Evolutionary conservation across 2,888 invertebrate species (phyloP).

Genomic region (Amblyjoppa fuscipennis): DNA sequence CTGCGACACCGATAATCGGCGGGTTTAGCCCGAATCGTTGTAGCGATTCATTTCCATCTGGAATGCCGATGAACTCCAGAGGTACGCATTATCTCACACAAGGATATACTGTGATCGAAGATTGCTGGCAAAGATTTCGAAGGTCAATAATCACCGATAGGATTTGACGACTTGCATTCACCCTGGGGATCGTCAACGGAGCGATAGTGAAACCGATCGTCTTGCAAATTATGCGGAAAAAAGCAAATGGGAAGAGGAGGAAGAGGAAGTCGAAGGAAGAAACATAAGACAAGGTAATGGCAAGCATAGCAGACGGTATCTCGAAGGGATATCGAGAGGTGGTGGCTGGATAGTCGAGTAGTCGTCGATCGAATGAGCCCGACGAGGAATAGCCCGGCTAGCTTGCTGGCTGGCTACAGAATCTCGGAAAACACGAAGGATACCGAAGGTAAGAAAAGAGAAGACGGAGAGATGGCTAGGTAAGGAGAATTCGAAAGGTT

Average conservation of each 20-base stretch:
- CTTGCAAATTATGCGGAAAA: slow-evolving; percentile 24
- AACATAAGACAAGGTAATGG: slow-evolving; percentile 12
- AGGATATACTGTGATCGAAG: not conserved
- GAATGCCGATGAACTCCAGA: not conserved
- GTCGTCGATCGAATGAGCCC: slow-evolving; percentile 58
- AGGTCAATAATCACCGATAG: not conserved
- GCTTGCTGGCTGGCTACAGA: slow-evolving; percentile 3
- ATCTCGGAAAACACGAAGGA: slow-evolving; percentile 30
- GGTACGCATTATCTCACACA: not conserved
- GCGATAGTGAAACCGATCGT: slow-evolving; percentile 13
- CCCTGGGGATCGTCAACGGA: not conserved
- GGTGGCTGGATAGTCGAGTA: slow-evolving; percentile 25
- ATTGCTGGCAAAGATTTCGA: not conserved
- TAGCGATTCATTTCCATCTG: not conserved
- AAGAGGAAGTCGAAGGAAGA: not conserved
- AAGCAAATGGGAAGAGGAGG: not conserved
- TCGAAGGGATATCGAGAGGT: slow-evolving; percentile 26
- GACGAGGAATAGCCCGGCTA: slow-evolving; percentile 14
- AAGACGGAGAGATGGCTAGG: slow-evolving; percentile 25
- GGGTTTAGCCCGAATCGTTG: not conserved
- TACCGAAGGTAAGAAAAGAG: slow-evolving; percentile 7
- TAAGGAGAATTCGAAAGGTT: slow-evolving; percentile 72
- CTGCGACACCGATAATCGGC: slow-evolving; percentile 1
- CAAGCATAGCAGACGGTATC: slow-evolving; percentile 36
- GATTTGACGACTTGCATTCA: not conserved